Percentiles rank a stretch among this genome's conserved stretches.
phyloP scores from a whole-genome alignment of 2,113 vertebrate species.

The Glaucidium brasilianum region DNA sequence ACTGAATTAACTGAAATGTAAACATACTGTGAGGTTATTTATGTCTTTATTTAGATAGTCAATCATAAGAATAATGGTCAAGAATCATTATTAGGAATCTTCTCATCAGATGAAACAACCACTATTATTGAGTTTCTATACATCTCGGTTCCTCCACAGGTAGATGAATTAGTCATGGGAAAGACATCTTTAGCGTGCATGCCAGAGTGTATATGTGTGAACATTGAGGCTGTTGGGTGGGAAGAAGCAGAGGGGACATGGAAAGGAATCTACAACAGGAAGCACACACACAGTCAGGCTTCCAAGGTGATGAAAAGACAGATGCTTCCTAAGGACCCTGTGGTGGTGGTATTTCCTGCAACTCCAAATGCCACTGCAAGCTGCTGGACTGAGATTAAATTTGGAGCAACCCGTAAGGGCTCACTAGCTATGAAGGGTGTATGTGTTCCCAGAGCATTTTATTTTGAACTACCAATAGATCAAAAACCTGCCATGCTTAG shows the following conservation, averaged over 20 bases:
- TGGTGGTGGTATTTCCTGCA: neutral
- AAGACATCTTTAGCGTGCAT: neutral
- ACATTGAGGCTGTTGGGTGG: too few relatives aligned
- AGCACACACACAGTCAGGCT: neutral
- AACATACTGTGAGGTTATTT: neutral
- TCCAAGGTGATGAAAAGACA: neutral
- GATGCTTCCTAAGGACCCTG: neutral
- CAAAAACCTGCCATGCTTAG: neutral
- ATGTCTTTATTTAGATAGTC: neutral
- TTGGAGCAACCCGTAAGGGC: neutral
- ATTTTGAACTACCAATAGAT: conserved; percentile 1
- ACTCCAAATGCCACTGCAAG: neutral
- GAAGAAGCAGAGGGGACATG: neutral
- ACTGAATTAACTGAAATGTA: neutral
- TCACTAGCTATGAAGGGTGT: neutral
- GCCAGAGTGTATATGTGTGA: neutral
- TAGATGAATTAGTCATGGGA: neutral
- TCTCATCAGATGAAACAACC: neutral
- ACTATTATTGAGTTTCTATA: neutral
- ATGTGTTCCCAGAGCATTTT: neutral
- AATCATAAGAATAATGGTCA: neutral
- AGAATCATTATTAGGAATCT: neutral
- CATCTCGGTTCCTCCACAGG: neutral
- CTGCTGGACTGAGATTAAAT: neutral
- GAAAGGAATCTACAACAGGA: neutral